Evolutionary conservation across 2,113 vertebrate species (phyloP), one percentile per base, ranked within the genome.

Genomic region (Archocentrus centrarchus): DNA sequence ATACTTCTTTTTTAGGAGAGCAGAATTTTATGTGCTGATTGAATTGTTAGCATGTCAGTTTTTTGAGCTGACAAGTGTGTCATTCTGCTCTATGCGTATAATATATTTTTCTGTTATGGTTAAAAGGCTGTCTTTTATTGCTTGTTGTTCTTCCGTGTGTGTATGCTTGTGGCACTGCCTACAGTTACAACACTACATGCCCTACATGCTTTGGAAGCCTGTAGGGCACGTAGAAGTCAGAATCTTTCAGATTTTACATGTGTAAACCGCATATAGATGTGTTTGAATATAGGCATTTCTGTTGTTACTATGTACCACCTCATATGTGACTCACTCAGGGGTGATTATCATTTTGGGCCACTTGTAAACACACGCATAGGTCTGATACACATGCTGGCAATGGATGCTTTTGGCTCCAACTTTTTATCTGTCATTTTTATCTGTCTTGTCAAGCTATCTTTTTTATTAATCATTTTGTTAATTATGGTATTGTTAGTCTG

Each of bases 41-140:
- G 11, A 73, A 9, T 73, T 18, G 27, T 73, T 55, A 22, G n/a
- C 24, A 73, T 11, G 20, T 32, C 17, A 55, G 6, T 53, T 9
- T 89, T 39, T 75, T 9, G 18, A 59, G 80, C 84, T 55, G 77
- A 85, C 83, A 84, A 68, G 32, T 79, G 11, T 55, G 57, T 73
- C 50, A 75, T 80, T 66, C 68, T 73, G 17, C 68, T 73, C 27
- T 5, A 35, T 80, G 80, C 50, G 27, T 59, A 7, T 77, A 32
- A 3, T 60, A 57, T 73, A 13, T 53, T 53, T 70, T 70, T 53
- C 10, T 70, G 7, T 1, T 41, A 24, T 24, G 7, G 41, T 24
- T 44, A 24, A 66, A 44, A 66, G n/a, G 13, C 39, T 47, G 17
- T 55, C 47, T 73, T 55, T 14, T 0, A 11, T 53, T 53, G 27